Evolutionary conservation across 2,888 invertebrate species (phyloP), one percentile per base, ranked within the genome.

Genomic region (Chirona hameri): DNA sequence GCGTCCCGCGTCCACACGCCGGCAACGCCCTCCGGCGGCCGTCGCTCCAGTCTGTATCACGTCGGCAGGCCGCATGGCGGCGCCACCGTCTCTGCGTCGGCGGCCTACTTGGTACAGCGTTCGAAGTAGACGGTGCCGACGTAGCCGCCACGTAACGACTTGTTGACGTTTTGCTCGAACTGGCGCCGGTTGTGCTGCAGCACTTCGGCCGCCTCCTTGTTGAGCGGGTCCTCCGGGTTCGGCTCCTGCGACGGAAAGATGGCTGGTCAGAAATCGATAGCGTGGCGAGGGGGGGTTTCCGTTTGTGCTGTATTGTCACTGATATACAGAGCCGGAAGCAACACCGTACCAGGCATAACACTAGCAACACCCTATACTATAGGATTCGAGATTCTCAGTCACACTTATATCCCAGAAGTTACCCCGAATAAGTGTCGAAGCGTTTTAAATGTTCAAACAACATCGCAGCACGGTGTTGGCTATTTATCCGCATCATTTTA

Each of bases 201-300:
- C 84, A 98, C 96, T 88, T 98, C 98, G 5, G 99, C 98, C 24
- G 98, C 98, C 89, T 99, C 98, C 90, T 98, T 98, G 89, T 99
- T 99, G 86, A 99, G 89, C 18, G 98, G 99, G 90, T 99, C 99
- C 89, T 99, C 98, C 3, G 98, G 97, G 90, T 99, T 99, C 81
- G 98, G 99, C 90, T 99, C 99, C 96, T 96, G 87, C 24, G 88
- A 85, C 81, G 81, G 79, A 83, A 0, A 65, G 39, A 52, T 1
- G 15, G 52, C 15, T 18, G 52, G 52, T 52, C 52, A 52, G 52
- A 52, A 4, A 15, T 39, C 39, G 39, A 39, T 39, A 39, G 39
- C 39, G 39, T 39, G 39, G 39, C 39, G 39, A 39, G 7, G 39
- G 39, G 39, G 39, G 39, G n/a, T n/a, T 39, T 39, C 2, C 39